Evolutionary conservation across 2,797 vertebrate genomes (phyloP), one percentile per base, ranked within the genome.

Genomic region (Percopsis omiscomaycus): DNA sequence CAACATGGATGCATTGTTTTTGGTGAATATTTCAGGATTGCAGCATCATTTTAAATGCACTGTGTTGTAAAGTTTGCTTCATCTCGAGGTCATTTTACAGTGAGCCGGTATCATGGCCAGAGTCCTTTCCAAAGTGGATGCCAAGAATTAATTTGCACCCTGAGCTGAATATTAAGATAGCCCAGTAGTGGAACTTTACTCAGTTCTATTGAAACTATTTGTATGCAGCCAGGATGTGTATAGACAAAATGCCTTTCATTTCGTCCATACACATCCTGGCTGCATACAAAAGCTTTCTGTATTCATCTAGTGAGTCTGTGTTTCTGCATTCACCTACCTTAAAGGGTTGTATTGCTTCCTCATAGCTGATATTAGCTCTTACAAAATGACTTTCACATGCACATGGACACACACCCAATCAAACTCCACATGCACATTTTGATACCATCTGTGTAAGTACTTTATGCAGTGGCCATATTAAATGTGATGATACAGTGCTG

Each of bases 231-330:
- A 72, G 78, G 82, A 81, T 74, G 73, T 67, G 57, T 64, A 63
- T 29, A 52, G 71, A 80, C 78, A 61, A 85, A 87, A 84, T 73
- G 74, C 68, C 75, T 85, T 86, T 85, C 37, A 37, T 37, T 37
- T 37, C 37, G 9, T 5, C 37, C 37, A 37, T 37, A 9, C 8
- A 9, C 37, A 37, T 37, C 37, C 37, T 37, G 37, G 37, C 37
- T 37, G 37, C 37, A 37, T 37, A 6, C 74, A 83, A 74, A 85
- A 73, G 67, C 61, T 27, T 76, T 86, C 71, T 76, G 81, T 76
- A 86, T 90, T 91, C 84, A 84, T 84, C 76, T 64, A 37, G 73
- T 60, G 47, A 29, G 61, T 80, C 73, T 75, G 74, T 83, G 65
- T 85, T 86, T 80, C 79, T 80, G 79, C 68, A 77, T 56, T 78